Evolutionary conservation across 2,797 vertebrate species (phyloP), one percentile per base, ranked within the genome.

Genomic region (Onychomys arenicola): DNA sequence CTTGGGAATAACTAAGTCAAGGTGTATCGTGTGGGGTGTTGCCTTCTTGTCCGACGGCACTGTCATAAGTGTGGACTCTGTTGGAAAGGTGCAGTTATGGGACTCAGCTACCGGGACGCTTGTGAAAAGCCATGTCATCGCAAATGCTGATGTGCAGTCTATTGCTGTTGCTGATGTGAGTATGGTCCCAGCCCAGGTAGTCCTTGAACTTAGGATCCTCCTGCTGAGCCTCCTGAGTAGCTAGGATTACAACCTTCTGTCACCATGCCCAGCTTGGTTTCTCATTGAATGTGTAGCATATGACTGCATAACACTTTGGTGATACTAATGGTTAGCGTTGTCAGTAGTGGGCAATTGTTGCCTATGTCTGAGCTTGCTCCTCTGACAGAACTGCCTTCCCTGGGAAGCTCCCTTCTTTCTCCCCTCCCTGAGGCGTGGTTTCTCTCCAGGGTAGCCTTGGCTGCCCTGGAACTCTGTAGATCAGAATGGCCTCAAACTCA

Each of bases 1-100:
- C 43, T 98, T 98, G 63, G 97, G 98, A 0, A 85, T 97, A 0
- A 98, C 91, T 69, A 98, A 95, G 86, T 98, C 75, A 0, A 99
- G 99, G 94, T 99, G 99, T 9, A 98, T 99, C 9, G 99, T 99
- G 10, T 99, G 99, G 99, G 98, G 99, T 46, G 87, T 99, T 23
- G 97, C 96, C 71, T 99, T 99, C 97, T 98, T 99, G 32, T 99
- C 99, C 0, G 98, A 99, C 0, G 97, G 98, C 97, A 99, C 99
- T 0, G 94, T 99, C 9, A 32, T 99, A 95, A 99, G 99, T 13
- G 98, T 99, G 0, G 99, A 99, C 94, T 99, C 99, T 0, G 98
- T 99, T 0, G 99, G 99, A 37, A 99, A 99, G 97, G 99, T 99
- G 93, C 99, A 99, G 98, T 98, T 99, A 93, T 99, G 99, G 99